phyloP scores from a whole-genome alignment of 2,888 invertebrate species.

The Acrocera orbiculus region DNA sequence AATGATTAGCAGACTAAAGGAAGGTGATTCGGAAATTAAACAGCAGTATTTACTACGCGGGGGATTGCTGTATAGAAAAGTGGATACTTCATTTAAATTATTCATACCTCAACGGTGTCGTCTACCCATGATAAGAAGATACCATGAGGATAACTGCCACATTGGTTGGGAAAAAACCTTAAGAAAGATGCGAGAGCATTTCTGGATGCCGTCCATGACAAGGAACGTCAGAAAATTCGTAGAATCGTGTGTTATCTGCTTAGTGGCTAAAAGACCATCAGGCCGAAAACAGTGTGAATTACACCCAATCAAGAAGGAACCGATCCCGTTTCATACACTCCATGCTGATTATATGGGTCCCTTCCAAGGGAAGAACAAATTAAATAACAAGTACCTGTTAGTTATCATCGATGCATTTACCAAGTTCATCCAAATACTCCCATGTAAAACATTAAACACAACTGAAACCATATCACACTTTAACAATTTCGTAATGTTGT shows the following conservation, averaged over 20 bases:
- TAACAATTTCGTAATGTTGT: no score
- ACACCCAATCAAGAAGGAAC: neutral
- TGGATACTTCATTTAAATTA: no score
- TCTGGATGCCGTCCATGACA: no score
- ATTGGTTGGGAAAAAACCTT: neutral
- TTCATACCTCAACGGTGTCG: neutral
- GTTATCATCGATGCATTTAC: neutral
- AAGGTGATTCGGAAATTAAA: neutral
- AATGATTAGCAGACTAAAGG: neutral
- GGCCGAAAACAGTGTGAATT: neutral
- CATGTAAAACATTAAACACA: no score
- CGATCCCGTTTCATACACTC: neutral
- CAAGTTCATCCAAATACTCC: no score
- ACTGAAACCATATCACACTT: no score
- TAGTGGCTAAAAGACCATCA: neutral
- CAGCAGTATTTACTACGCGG: no score
- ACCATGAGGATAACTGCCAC: neutral
- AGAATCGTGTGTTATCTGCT: neutral
- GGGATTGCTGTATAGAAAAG: no score
- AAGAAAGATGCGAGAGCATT: neutral
- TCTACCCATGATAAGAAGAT: no score
- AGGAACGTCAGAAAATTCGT: no score
- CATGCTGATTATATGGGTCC: neutral
- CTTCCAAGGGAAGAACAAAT: neutral
- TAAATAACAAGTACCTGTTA: no score